Conservation (phyloP, 2,113 vertebrate genomes). For the Vimba vimba region DNA sequence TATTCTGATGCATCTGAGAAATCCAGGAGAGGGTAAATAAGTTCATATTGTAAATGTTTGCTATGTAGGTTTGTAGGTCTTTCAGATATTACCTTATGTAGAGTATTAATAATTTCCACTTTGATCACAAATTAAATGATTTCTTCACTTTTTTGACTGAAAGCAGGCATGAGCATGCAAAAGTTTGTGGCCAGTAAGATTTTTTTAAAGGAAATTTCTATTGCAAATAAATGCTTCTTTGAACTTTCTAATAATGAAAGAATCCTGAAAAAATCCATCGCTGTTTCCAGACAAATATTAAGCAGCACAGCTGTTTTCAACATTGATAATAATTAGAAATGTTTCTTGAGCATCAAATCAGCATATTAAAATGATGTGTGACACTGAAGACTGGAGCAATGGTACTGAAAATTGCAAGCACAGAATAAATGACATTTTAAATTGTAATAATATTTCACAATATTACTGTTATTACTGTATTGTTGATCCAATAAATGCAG, state of each 20-base stretch:
- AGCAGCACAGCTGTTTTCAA: background rate
- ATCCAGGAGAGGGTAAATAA: background rate
- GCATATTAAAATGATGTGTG: background rate
- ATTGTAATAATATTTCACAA: background rate
- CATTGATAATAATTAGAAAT: background rate
- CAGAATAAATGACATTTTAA: too few relatives aligned
- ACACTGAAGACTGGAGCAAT: background rate
- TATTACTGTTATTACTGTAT: background rate
- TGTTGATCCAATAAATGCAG: background rate
- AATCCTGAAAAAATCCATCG: background rate
- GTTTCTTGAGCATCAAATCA: background rate
- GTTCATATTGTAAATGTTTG: background rate
- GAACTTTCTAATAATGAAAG: background rate
- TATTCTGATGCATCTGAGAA: constrained; percentile 76
- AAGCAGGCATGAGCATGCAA: too few relatives aligned
- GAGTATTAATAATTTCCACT: background rate
- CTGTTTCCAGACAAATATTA: background rate
- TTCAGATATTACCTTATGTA: background rate
- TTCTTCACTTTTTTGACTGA: background rate
- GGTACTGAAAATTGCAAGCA: background rate
- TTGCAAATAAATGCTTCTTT: background rate
- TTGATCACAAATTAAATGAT: background rate
- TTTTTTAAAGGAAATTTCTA: background rate
- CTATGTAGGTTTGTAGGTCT: background rate
- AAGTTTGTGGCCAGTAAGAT: too few relatives aligned